Percentiles rank a stretch among this genome's conserved stretches.
Evolutionary conservation across 1,140 invertebrate species (phyloP).

Genomic region (Littorina saxatilis): DNA sequence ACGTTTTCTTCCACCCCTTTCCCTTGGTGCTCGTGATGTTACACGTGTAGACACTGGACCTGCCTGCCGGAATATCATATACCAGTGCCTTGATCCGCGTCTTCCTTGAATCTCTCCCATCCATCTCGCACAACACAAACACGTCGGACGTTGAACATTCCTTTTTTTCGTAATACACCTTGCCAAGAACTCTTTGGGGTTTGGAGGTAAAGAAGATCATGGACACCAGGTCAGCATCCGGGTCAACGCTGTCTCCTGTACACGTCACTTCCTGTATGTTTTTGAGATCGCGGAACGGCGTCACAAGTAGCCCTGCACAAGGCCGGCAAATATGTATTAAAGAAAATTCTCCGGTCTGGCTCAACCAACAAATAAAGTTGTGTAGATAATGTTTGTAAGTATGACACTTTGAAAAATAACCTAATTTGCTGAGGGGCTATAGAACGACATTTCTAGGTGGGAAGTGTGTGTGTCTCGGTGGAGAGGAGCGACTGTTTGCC

Average conservation of each 20-base stretch:
- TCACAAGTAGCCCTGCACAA: constrained; percentile 5
- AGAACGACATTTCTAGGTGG: too few relatives aligned
- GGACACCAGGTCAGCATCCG: constrained; percentile 16
- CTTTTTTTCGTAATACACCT: not conserved
- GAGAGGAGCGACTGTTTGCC: too few relatives aligned
- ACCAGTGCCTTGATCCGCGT: constrained; percentile 18
- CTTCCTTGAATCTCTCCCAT: not conserved
- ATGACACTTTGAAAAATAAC: too few relatives aligned
- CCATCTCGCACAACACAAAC: constrained; percentile 28
- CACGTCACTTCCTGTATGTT: constrained; percentile 27
- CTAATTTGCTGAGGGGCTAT: too few relatives aligned
- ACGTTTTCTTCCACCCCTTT: constrained; percentile 21
- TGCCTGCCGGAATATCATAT: not conserved
- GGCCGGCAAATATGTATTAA: too few relatives aligned
- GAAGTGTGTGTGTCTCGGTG: too few relatives aligned
- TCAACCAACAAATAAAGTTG: too few relatives aligned
- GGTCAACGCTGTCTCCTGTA: constrained; percentile 10
- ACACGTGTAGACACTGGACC: not conserved
- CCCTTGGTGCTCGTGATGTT: constrained; percentile 23
- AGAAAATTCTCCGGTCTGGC: too few relatives aligned
- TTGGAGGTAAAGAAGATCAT: constrained; percentile 31
- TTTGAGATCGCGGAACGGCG: not conserved
- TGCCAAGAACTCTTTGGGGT: not conserved
- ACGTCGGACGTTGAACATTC: constrained; percentile 23
- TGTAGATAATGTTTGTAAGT: too few relatives aligned